Evolutionary conservation across 2,888 invertebrate species (phyloP), one percentile per base, ranked within the genome.

Genomic region (Eupithecia insigniata): DNA sequence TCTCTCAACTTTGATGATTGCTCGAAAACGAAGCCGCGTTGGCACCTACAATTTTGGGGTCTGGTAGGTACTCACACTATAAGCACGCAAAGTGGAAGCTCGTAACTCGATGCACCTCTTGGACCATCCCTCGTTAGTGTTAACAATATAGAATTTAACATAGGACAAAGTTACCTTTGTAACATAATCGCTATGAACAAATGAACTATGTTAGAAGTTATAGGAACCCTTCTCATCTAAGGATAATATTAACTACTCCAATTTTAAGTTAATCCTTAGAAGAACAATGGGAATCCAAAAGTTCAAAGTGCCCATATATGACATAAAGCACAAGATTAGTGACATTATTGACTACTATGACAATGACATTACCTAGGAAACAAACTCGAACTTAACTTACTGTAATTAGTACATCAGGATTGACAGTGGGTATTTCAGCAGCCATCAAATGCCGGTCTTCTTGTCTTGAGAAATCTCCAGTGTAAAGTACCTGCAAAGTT

Each of bases 381-480:
- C 7, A 7, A 60, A 10, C 2, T 28, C 2, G 60, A 36, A 87
- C 94, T 91, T 87, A 36, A 87, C 94, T 91, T 87, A 97, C 97
- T 0, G 98, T 99, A 69, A 99, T 99, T 8, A 99, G 95, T 0
- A 99, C 98, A 91, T 99, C 99, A 0, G 99, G 99, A 80, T 97
- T 97, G 70, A 99, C 97, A 26, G 97, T 97, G 0, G 99, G 99
- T 83, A 99, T 98, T 93, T 99, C 99, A 0, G 99, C 99, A 1
- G 99, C 99, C 98, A 99, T 99, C 81, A 99, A 95, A 96, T 99
- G 99, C 12, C 99, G 95, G 92, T 99, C 99, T 90, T 99, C 99
- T 92, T 99, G 99, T 65, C 99, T 95, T 2, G 99, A 99, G 89
- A 99, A 99, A 86, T 99, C 99, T 0, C 99, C 99, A 0, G 99